Evolutionary conservation across 1,140 invertebrate species (phyloP), one percentile per base, ranked within the genome.

Genomic region (Oncopodura yosiiana): DNA sequence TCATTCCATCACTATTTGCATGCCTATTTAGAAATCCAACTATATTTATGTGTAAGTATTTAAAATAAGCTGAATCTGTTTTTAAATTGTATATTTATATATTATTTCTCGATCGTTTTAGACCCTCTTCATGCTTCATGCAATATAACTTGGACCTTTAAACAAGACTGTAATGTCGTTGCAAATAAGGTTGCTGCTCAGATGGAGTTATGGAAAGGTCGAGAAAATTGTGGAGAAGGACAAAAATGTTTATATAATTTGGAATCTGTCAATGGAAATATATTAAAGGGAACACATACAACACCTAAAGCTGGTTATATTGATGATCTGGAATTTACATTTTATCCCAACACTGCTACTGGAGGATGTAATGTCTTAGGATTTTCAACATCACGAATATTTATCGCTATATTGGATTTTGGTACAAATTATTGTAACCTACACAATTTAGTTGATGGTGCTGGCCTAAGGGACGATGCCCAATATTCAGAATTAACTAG

Each of bases 381-480:
- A 6, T 67, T 65, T 46, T 74, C 73, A 8, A 67, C 66, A 8
- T 74, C 74, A 3, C 63, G 72, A 48, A 64, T 66, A 2, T 74
- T 70, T 68, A 75, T 71, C 63, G 73, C 73, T 30, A 53, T 74
- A 8, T 63, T 75, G 14, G 74, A 76, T 61, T 72, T 69, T 61
- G 69, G 73, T 11, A 74, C 71, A n/a, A 76, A 76, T 65, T 76
- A 74, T 60, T 75, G 74, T 51, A 76, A 75, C 58, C 61, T 76
- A 9, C 67, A 73, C 37, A 76, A 75, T 60, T 62, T 76, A 21
- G 67, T 76, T 11, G 69, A 64, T 64, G 65, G 74, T 70, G 29
- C 64, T 66, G 45, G 67, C 2, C 64, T 72, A 49, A 66, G 68
- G 50, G 38, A 50, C 23, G 63, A 66, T 29, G 3, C 62, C n/a